Evolutionary conservation across 1,140 invertebrate genomes (phyloP).

Genomic region (Euborellia annulipes): DNA sequence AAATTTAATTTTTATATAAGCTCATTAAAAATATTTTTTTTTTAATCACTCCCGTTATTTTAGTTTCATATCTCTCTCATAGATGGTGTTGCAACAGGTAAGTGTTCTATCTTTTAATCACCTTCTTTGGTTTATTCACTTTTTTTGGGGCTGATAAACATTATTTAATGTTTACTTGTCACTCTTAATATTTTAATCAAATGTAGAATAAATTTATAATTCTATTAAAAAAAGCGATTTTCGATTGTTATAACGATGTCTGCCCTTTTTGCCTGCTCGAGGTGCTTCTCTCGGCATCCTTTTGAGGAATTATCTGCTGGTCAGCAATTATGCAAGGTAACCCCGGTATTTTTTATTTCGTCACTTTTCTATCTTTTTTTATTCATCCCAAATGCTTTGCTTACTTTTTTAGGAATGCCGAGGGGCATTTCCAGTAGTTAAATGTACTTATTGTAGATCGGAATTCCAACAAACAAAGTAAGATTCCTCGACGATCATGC

Average conservation of each 20-base stretch:
- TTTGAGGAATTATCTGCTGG: slow-evolving; percentile 89
- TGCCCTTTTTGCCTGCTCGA: slow-evolving; percentile 81
- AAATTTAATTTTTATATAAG: too few species aligned
- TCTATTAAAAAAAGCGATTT: neutral
- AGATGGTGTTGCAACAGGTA: too few species aligned
- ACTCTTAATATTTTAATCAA: too few species aligned
- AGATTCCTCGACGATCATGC: slow-evolving; percentile 27
- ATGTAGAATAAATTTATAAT: too few species aligned
- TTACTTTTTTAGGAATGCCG: slow-evolving; percentile 69
- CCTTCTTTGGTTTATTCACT: too few species aligned
- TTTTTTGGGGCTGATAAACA: too few species aligned
- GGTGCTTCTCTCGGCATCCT: slow-evolving; percentile 84
- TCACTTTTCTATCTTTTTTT: slow-evolving; percentile 7
- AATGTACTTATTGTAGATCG: slow-evolving; percentile 93
- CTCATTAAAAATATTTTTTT: too few species aligned
- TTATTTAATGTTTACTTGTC: too few species aligned
- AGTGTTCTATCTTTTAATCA: too few species aligned
- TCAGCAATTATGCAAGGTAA: slow-evolving; percentile 91
- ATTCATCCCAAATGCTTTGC: slow-evolving; percentile 5
- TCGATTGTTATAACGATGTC: slow-evolving; percentile 14
- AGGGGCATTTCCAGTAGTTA: slow-evolving; percentile 82
- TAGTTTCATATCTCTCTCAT: too few species aligned
- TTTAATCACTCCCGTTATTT: too few species aligned
- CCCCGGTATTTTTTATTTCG: slow-evolving; percentile 1
- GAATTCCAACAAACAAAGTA: slow-evolving; percentile 92